phyloP scores from a whole-genome alignment of 2,113 vertebrate genomes.

The Phaetusa simplex region DNA sequence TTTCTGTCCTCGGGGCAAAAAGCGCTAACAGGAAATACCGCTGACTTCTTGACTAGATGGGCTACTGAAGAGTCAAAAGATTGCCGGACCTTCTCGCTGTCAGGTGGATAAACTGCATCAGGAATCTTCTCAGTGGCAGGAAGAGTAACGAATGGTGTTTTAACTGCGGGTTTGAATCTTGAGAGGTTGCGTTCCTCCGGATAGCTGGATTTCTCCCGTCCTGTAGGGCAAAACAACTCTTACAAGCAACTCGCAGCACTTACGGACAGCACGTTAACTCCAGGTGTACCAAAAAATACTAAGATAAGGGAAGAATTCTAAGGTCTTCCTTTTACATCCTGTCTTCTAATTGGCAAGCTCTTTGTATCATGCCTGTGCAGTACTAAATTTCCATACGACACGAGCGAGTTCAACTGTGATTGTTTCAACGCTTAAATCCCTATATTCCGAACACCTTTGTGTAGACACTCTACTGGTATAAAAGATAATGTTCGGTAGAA shows the following conservation, averaged over 20 bases:
- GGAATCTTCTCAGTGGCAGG: neutral
- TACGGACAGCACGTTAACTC: neutral
- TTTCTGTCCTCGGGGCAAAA: conserved; percentile 34
- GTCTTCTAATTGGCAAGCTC: neutral
- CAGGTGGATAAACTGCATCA: neutral
- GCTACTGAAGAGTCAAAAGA: neutral
- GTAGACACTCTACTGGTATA: neutral
- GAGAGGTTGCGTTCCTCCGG: neutral
- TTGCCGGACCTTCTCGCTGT: neutral
- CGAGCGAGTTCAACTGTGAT: neutral
- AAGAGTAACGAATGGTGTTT: conserved; percentile 30
- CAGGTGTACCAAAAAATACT: neutral
- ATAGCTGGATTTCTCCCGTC: neutral
- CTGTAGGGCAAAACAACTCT: conserved; percentile 28
- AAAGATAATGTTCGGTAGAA: neutral
- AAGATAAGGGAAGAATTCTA: neutral
- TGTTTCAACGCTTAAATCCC: neutral
- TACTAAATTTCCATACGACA: neutral
- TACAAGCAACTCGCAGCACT: neutral
- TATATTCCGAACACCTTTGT: neutral
- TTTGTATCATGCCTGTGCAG: neutral
- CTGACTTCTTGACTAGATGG: neutral
- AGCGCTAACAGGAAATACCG: neutral
- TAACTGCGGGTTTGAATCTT: neutral
- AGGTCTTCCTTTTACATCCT: neutral